Base-by-base conservation (phyloP, 2,888 invertebrate species). In the Xanthia icteritia region DNA sequence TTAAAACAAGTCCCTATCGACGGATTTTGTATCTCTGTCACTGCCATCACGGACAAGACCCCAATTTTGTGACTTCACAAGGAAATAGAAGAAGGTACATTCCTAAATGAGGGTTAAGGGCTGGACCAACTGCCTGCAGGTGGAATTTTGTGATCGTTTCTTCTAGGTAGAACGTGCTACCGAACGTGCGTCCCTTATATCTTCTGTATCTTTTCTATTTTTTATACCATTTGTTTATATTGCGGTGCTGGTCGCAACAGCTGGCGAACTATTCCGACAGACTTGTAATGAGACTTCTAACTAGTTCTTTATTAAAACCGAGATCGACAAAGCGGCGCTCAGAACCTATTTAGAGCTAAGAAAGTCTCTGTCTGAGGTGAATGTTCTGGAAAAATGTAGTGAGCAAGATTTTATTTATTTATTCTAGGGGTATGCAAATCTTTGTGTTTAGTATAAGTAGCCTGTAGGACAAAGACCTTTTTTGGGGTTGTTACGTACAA, bases 221-320 rank as follows among this genome's bases (percentile, higher is more conserved):
- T 2, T 17, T n/a, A n/a, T 36, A 56, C 17, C 15, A 13, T 76
- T 71, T 63, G 23, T 69, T 67, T 76, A 58, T 68, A 79, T 79
- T 73, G n/a, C 48, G 20, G 17, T 65, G 45, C 64, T 54, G 36
- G 23, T 51, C 42, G 51, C n/a, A 61, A 56, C 54, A 76, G 61
- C 54, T 48, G 56, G n/a, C n/a, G 31, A 69, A 48, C 63, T 58
- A 3, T 42, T 1, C 45, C 64, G 31, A 63, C 68, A 66, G 70
- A 73, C 70, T 65, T 84, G 65, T 72, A 77, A 84, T 74, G 54
- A 70, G 67, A 76, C 51, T 31, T n/a, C 13, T 74, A 61, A 73
- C 51, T 58, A 61, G 71, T 73, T 76, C 76, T 84, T 86, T 81
- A 84, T 81, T 86, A 86, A 84, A 85, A 81, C 77, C 4, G 17